Percentiles rank a stretch among this genome's conserved stretches.
phyloP scores from a whole-genome alignment of 1,140 invertebrate genomes.

The Zaprionus nigranus region DNA sequence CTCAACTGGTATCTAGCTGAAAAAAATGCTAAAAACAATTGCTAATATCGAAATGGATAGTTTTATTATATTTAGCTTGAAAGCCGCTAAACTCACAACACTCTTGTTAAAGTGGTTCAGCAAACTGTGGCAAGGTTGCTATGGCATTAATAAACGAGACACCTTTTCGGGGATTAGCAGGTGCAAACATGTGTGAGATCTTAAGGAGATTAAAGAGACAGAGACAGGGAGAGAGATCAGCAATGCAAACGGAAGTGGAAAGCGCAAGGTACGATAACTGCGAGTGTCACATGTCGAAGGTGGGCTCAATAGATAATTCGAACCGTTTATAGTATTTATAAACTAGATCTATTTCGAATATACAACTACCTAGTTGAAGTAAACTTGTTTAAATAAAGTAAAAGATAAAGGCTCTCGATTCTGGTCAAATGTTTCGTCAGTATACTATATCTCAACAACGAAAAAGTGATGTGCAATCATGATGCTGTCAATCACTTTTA shows the following conservation, averaged over 20 bases:
- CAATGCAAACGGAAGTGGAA: not conserved
- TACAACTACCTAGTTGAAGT: no score
- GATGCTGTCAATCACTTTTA: no score
- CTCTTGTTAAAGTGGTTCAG: conserved; percentile 48
- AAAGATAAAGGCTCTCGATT: no score
- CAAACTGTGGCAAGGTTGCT: conserved; percentile 64
- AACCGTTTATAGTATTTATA: no score
- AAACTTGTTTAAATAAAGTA: no score
- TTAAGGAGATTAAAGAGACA: not conserved
- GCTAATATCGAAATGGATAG: not conserved
- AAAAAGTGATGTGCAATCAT: no score
- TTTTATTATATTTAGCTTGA: not conserved
- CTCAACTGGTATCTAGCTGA: not conserved
- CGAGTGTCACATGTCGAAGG: no score
- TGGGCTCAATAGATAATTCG: no score
- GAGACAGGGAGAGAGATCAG: not conserved
- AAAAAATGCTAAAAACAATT: not conserved
- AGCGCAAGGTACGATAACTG: not conserved
- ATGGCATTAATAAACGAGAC: conserved; percentile 5
- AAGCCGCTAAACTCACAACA: conserved; percentile 17
- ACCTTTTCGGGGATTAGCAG: conserved; percentile 9
- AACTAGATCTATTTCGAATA: no score
- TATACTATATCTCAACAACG: no score
- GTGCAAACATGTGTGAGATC: conserved; percentile 3
- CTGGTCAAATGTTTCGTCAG: no score